Base-by-base conservation (phyloP, 2,888 invertebrate genomes). In the Cheiracanthium punctorium region DNA sequence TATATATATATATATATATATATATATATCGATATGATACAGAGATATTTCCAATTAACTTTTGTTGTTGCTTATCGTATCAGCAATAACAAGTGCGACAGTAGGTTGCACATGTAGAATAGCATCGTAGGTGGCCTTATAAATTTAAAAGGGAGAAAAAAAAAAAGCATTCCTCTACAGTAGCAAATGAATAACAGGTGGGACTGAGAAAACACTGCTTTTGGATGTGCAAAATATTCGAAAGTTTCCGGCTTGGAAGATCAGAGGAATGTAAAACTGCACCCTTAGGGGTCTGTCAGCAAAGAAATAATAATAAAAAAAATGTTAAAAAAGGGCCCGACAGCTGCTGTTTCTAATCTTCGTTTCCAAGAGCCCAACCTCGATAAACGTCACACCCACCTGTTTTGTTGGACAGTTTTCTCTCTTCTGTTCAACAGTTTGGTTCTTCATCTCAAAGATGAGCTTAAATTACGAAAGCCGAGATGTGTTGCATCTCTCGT, bases 301-400 rank as follows among this genome's bases (percentile, higher is more conserved):
- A 24, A n/a, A 7, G 58, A 12, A 48, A 10, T 10, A 64, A n/a
- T n/a, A n/a, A n/a, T n/a, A n/a, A n/a, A n/a, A 65, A 67, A 76
- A 76, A 69, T 12, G 12, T 32, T 41, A 80, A 80, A 72, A 80
- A 20, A 30, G 33, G 65, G 43, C 20, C 65, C 43, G 65, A 80
- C 80, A 80, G 80, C 80, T 80, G 80, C 72, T 58, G 52, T 30
- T 52, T 43, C 71, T 80, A 65, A 80, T 80, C 72, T 72, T 64
- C 41, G 7, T 7, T 30, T 2, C 29, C 76, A 67, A 77, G 70
- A 72, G 72, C 72, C 72, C 72, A 72, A 65, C 80, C 72, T 58
- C 72, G 52, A 81, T 81, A 81, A 74, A 81, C 74, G 81, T 81
- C 81, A 81, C 81, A 81, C 81, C 81, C 81, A 81, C 81, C 81